Base-by-base conservation (phyloP, 92 coral and sea anemone genomes). In the Bergia sp. region DNA sequence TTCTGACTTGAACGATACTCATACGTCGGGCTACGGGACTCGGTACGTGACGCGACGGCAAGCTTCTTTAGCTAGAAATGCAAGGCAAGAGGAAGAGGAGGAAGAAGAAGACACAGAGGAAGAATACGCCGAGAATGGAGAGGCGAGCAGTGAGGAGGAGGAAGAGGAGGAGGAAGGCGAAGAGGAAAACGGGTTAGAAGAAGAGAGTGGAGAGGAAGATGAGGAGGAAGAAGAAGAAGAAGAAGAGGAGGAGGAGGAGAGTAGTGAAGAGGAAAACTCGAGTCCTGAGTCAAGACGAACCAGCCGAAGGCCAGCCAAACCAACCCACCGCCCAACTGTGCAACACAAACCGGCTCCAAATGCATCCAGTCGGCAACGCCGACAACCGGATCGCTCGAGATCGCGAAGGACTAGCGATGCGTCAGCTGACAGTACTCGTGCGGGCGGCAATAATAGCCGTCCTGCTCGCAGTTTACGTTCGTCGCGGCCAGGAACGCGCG, bases 21-120 rank as follows among this genome's bases (percentile, higher is more conserved):
- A 76, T 57, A 45, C 55, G n/a, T 79, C 89, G 37, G 91, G 86
- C 38, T 86, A 86, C 44, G 81, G 89, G n/a, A 87, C 93, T 82
- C 95, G 98, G 71, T 97, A 97, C 81, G 95, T 98, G 16, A 97
- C 99, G n/a, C 93, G 99, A 66, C 90, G 96, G 69, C 94, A 96
- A 69, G 87, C 92, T 37, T 91, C 92, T 23, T 73, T 90, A 86
- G 90, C 90, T 36, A 78, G 73, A 42, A 81, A 57, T 21, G 61
- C 84, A 29, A 39, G 89, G 89, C 85, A 88, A 78, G 80, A 89
- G 86, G 88, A 95, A 64, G 88, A 93, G 85, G 91, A 95, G 88
- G 85, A 83, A 2, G 79, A 82, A 49, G 86, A 79, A 20, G 77
- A 85, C 64, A 81, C 23, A 36, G 90, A 80, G 66, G 89, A 86